Evolutionary conservation across 2,797 vertebrate species (phyloP), one percentile per base, ranked within the genome.

Genomic region (Melanotaenia trifasciata): DNA sequence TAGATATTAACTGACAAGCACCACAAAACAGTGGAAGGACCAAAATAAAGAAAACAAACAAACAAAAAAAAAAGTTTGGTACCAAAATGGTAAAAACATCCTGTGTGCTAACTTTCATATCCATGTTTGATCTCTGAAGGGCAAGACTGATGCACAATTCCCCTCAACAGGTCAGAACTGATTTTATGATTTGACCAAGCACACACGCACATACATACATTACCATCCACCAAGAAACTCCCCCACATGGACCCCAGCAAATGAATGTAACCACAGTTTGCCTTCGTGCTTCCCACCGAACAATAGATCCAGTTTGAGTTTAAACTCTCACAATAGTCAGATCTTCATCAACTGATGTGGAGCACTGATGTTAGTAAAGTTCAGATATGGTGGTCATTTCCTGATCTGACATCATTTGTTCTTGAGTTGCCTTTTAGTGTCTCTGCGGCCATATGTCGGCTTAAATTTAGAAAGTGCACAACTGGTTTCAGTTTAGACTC

Each of bases 251-350:
- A 67, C 75, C 66, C 60, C 64, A 10, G 43, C 53, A 50, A 30
- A 70, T 64, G 62, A 76, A 79, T 74, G 74, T 35, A 76, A 68
- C 59, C 67, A 70, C 72, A 76, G 58, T 40, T 58, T 3, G 20
- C 57, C 68, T 74, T 62, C 65, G 58, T 63, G 38, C 43, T 22
- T 38, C 36, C 61, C 50, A 61, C 32, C 53, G 54, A 69, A 61
- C 57, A 58, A 74, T 36, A 53, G 64, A 33, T 72, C 32, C 57
- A 64, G 26, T 81, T 63, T 40, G 58, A 84, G 72, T 83, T 81
- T 70, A 67, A 77, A 78, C 69, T 20, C 54, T 71, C 80, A 85
- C 88, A 90, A 90, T 87, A 90, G 90, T 92, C 90, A 86, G 89
- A 85, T 87, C 79, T 85, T 87, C 84, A 89, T 89, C 32, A 43